A percentile compares a stretch with the other conserved stretches of the same genome.
Evolutionary conservation across 64 coral and sea anemone genomes (phyloP).

Genomic region (Montipora efflorescens): DNA sequence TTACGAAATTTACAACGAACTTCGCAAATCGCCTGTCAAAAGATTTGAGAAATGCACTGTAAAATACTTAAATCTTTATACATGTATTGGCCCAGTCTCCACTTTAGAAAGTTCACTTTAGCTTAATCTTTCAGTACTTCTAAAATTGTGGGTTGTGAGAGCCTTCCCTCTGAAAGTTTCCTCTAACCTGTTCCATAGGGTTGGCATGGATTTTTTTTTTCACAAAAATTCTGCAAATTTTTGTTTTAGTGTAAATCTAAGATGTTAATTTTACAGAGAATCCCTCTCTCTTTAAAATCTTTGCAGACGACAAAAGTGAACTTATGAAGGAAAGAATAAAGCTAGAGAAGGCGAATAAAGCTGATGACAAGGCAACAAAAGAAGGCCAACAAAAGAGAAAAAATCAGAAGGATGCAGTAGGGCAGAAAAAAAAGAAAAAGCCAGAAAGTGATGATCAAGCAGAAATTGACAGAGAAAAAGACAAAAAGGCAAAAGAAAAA

Average conservation of each 20-base stretch:
- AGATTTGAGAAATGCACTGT: no score
- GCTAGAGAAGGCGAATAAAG: neutral
- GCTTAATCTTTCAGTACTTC: neutral
- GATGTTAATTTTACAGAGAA: neutral
- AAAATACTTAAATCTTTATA: neutral
- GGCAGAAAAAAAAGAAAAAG: slow-evolving; percentile 18
- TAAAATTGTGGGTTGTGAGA: neutral
- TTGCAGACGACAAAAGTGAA: slow-evolving; percentile 1
- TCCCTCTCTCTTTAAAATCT: neutral
- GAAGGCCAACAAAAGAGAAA: slow-evolving; percentile 9
- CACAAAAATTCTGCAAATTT: neutral
- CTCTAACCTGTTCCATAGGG: neutral
- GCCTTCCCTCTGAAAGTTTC: neutral
- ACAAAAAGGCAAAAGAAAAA: slow-evolving; percentile 1
- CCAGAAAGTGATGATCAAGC: neutral
- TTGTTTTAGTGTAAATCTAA: neutral
- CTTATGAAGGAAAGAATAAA: slow-evolving; percentile 8
- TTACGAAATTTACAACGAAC: no score
- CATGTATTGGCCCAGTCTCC: neutral
- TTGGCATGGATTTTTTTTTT: neutral
- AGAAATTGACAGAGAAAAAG: neutral
- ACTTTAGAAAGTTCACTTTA: neutral
- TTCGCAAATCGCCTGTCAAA: no score
- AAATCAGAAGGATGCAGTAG: neutral
- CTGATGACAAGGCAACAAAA: neutral